Base-by-base conservation (phyloP, 2,797 vertebrate genomes). In the Sylvilagus floridanus region DNA sequence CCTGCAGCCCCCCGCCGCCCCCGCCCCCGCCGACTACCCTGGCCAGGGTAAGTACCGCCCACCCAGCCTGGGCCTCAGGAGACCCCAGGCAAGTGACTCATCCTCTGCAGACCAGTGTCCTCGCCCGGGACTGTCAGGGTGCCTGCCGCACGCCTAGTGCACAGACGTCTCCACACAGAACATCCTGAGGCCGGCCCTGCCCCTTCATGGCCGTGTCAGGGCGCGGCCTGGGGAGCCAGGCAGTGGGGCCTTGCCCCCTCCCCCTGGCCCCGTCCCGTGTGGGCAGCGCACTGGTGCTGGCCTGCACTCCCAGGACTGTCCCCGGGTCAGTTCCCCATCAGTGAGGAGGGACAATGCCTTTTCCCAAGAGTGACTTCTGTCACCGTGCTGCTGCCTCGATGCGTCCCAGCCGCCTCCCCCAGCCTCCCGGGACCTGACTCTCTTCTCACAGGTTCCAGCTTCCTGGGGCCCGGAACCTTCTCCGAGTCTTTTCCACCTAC, bases 391-490 rank as follows among this genome's bases (percentile, higher is more conserved):
- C 50, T 32, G 2, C 35, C n/a, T 0, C 50, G 10, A 35, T 9
- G 7, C 5, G 19, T 14, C 62, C 47, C 6, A 0, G 21, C 35
- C 8, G 47, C 75, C 3, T 50, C 66, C n/a, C 86, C 2, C 42
- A 9, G 11, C 32, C 76, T 4, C 17, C 8, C 21, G 30, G 12
- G 11, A 60, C 71, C 73, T 10, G 26, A 47, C 66, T 92, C 2
- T 97, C n/a, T 94, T 90, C 14, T 83, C 96, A 91, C 98, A 98
- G 99, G 98, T 92, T 99, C 99, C 84, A 98, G 98, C 91, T 99
- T 99, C 98, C 98, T 99, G 1, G 98, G 97, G 91, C 98, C 99
- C 1, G 97, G 98, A 4, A 98, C 98, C 75, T 99, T 99, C 95
- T 97, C 99, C 0, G 99, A 99, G 88, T 97, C 98, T 0, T 99